phyloP scores from a whole-genome alignment of 2,888 invertebrate genomes.

The Drosophila aldrichi region DNA sequence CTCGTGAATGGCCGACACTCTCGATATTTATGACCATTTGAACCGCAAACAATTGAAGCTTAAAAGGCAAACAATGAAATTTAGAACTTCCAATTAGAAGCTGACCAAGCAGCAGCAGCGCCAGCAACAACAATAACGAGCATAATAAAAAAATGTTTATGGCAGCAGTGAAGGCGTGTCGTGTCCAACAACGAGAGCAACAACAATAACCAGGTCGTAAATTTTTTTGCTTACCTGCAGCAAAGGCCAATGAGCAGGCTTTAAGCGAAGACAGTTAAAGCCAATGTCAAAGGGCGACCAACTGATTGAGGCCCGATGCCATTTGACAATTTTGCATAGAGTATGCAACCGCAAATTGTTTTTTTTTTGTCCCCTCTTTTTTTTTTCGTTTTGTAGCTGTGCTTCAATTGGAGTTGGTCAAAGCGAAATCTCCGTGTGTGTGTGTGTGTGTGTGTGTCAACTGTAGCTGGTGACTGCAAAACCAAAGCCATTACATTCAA shows the following conservation, averaged over 20 bases:
- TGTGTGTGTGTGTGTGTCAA: constrained; percentile 8
- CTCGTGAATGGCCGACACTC: constrained; percentile 52
- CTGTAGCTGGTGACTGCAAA: constrained; percentile 23
- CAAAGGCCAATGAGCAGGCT: constrained; percentile 65
- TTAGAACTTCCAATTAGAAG: constrained; percentile 81
- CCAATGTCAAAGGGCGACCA: constrained; percentile 58
- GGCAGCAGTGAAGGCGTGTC: constrained; percentile 71
- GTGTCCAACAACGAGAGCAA: constrained; percentile 47
- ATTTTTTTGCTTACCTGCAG: constrained; percentile 59
- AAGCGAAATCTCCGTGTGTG: constrained; percentile 38
- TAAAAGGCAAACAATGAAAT: constrained; percentile 81
- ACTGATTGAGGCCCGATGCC: constrained; percentile 63
- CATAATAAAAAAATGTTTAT: constrained; percentile 74
- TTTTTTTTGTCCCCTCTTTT: constrained; percentile 38
- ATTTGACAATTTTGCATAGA: constrained; percentile 47
- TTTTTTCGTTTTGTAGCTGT: constrained; percentile 2
- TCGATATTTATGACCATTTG: constrained; percentile 75
- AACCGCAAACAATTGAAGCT: constrained; percentile 81
- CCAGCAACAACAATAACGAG: constrained; percentile 42
- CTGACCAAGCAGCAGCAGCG: constrained; percentile 39
- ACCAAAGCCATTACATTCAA: constrained; percentile 76
- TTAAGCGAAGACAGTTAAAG: constrained; percentile 30
- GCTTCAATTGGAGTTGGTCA: constrained; percentile 38
- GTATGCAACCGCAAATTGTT: constrained; percentile 55
- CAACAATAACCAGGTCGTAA: constrained; percentile 75